These are phyloP conservation scores for Microcebus tavaratra DNA, from an alignment of 2,113 vertebrate genomes.

Conservation along the genomic window DNA sequence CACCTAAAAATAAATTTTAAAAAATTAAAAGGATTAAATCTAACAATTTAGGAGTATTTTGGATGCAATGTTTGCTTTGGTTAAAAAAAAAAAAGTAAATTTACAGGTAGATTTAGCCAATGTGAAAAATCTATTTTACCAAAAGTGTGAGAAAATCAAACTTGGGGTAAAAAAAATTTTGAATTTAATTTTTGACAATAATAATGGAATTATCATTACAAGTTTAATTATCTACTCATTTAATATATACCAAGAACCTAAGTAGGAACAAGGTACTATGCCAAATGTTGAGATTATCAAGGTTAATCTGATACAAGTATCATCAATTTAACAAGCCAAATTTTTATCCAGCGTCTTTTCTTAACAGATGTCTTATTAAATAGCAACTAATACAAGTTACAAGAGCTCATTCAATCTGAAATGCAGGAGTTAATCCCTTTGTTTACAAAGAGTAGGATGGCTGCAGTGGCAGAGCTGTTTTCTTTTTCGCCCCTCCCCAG, in stretches of 20 bases:
- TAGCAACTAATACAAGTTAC: too few species aligned
- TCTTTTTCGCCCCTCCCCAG: too few species aligned
- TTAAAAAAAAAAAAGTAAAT: neutral
- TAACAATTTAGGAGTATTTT: neutral
- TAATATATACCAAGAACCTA: neutral
- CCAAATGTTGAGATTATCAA: neutral
- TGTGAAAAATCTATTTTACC: neutral
- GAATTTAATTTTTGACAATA: neutral
- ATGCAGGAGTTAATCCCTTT: too few species aligned
- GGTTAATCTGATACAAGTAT: neutral
- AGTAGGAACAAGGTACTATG: neutral
- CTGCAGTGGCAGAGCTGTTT: too few species aligned
- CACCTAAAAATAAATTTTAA: constrained; percentile 56
- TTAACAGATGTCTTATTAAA: neutral
- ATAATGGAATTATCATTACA: neutral
- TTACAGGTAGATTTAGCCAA: neutral
- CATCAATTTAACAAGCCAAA: neutral
- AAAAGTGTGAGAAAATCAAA: constrained; percentile 1
- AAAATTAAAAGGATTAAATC: neutral
- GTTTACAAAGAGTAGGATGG: too few species aligned
- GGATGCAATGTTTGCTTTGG: neutral
- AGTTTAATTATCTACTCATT: neutral
- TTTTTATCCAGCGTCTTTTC: neutral
- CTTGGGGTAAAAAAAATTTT: neutral
- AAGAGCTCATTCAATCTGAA: too few species aligned